Percentiles rank a stretch among this genome's conserved stretches.
These are phyloP conservation scores for Limenitis camilla DNA, from an alignment of 2,888 invertebrate genomes.

Conservation along the genomic window DNA sequence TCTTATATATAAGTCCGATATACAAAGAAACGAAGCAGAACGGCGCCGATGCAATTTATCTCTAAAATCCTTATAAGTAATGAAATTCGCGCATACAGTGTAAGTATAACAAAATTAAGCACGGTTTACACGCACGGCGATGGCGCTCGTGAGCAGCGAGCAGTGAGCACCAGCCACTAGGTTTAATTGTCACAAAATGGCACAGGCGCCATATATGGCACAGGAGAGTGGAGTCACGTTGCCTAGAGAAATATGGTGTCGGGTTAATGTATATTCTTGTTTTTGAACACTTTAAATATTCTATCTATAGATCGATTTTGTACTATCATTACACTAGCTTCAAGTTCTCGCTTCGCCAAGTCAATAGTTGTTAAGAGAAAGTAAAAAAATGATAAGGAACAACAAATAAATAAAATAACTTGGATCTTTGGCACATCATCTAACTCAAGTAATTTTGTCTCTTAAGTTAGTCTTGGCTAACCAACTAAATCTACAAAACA, in stretches of 20 bases:
- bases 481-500: no score
- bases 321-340: neutral
- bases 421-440: no score
- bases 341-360: neutral
- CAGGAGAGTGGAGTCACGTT: constrained; percentile 23
- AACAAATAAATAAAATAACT: no score
- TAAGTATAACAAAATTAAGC: constrained; percentile 29
- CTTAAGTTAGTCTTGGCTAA: no score
- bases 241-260: constrained; percentile 26
- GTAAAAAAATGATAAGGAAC: no score
- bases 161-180: constrained; percentile 27
- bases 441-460: no score
- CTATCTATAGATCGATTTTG: neutral
- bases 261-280: constrained; percentile 14
- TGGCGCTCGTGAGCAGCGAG: constrained; percentile 50
- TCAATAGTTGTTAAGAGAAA: no score
- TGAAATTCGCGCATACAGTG: constrained; percentile 23
- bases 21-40: neutral
- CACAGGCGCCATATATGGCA: constrained; percentile 29
- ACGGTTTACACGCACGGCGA: constrained; percentile 37
- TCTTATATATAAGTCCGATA: no score
- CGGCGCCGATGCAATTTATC: constrained; percentile 3
- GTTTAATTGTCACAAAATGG: constrained; percentile 54
- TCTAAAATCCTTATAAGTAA: constrained; percentile 17
- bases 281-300: constrained; percentile 17